A percentile compares a stretch with the other conserved stretches of the same genome.
phyloP scores from a whole-genome alignment of 2,888 invertebrate species.

The Caenorhabditis sp. region DNA sequence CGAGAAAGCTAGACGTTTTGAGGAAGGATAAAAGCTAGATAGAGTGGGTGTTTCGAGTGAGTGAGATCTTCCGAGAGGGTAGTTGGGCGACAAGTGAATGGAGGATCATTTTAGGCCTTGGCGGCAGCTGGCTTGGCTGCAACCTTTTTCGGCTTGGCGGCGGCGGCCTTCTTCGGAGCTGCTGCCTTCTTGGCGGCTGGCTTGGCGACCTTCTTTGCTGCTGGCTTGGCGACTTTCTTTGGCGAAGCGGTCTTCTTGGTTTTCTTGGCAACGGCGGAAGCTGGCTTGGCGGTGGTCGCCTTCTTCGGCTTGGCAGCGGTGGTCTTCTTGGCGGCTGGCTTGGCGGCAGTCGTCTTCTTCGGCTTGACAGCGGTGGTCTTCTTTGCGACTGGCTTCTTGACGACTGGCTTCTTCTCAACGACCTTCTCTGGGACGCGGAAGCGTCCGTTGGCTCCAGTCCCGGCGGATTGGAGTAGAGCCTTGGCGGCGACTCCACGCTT shows the following conservation, averaged over 20 bases:
- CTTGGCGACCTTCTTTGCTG: slow-evolving; percentile 40
- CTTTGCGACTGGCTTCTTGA: slow-evolving; percentile 24
- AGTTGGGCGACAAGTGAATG: too few species aligned
- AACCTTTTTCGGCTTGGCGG: slow-evolving; percentile 50
- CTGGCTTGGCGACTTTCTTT: slow-evolving; percentile 18
- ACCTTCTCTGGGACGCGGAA: slow-evolving; percentile 67
- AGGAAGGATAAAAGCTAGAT: too few species aligned
- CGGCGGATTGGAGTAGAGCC: slow-evolving; percentile 79
- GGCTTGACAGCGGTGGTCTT: slow-evolving; percentile 22
- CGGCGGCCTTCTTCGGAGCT: slow-evolving; percentile 46
- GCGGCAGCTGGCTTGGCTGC: slow-evolving; percentile 25
- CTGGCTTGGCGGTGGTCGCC: slow-evolving; percentile 29
- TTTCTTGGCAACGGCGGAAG: slow-evolving; percentile 38
- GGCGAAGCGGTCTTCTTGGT: slow-evolving; percentile 40
- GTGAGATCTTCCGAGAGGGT: too few species aligned
- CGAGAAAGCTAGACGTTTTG: too few species aligned
- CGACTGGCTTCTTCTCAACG: not conserved
- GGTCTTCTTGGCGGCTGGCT: slow-evolving; percentile 27
- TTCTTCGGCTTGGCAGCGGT: slow-evolving; percentile 42
- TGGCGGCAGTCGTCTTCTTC: slow-evolving; percentile 9
- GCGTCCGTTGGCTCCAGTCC: slow-evolving; percentile 73
- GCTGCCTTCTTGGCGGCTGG: slow-evolving; percentile 55
- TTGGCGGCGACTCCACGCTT: slow-evolving; percentile 80
- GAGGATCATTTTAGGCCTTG: slow-evolving; percentile 3
- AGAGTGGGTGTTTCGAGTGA: too few species aligned